phyloP scores from a whole-genome alignment of 2,888 invertebrate species.

The Protophormia terraenovae region DNA sequence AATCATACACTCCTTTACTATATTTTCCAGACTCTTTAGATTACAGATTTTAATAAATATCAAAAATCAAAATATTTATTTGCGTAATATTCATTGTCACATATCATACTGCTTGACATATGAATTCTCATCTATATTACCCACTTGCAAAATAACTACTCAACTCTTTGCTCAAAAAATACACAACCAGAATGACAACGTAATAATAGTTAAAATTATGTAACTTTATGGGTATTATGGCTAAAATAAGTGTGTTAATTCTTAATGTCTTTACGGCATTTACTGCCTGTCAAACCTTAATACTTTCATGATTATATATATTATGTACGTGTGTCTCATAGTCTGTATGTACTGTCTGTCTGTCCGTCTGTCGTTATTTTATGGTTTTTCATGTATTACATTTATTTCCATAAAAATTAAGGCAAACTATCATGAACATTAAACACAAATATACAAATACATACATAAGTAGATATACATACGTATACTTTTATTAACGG shows the following conservation, averaged over 20 bases:
- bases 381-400: not conserved
- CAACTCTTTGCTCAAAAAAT: not conserved
- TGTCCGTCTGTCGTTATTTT: not conserved
- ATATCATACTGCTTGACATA: not conserved
- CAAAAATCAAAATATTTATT: not conserved
- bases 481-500: constrained; percentile 12
- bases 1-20: too few species aligned
- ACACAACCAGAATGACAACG: not conserved
- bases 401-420: constrained; percentile 21
- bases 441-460: not conserved
- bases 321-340: not conserved
- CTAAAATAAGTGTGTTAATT: constrained; percentile 27
- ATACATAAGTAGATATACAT: not conserved
- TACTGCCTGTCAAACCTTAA: constrained; percentile 5
- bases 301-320: not conserved
- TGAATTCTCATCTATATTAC: not conserved
- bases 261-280: constrained; percentile 26
- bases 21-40: not conserved
- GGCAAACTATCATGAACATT: not conserved
- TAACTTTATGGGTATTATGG: constrained; percentile 19
- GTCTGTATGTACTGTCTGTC: too few species aligned
- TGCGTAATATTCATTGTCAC: not conserved
- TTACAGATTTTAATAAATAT: not conserved
- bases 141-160: not conserved
- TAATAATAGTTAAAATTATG: constrained; percentile 32